These are phyloP conservation scores for Pipistrellus pipistrellus DNA, from an alignment of 2,797 vertebrate species.

Conservation along the genomic window DNA sequence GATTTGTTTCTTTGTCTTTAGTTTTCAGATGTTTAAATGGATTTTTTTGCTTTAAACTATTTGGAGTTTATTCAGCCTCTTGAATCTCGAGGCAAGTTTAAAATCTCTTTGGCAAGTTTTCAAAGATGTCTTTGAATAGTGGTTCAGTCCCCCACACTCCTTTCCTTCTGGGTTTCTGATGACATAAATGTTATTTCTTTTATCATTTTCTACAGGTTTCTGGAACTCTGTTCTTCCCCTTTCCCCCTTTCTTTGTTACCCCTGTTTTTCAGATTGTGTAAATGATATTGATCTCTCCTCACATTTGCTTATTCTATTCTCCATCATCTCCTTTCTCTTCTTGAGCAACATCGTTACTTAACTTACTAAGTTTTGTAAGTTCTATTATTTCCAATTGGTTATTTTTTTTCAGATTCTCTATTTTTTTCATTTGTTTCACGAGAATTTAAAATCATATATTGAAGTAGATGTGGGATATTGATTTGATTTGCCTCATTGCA, in stretches of 20 bases:
- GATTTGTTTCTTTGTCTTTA: constrained; percentile 2
- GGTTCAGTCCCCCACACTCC: not conserved
- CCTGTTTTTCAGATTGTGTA: not conserved
- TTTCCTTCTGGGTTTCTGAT: not conserved
- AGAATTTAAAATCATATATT: constrained; percentile 7
- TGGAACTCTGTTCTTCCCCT: not conserved
- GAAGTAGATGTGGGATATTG: not conserved
- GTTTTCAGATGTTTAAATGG: constrained; percentile 52
- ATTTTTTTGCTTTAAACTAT: constrained; percentile 3
- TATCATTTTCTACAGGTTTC: constrained; percentile 15
- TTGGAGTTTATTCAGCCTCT: constrained; percentile 31
- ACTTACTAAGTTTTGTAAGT: not conserved
- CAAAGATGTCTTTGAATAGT: constrained; percentile 41
- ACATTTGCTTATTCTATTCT: not conserved
- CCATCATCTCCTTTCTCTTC: not conserved
- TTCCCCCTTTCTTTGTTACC: not conserved
- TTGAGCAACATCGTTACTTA: not conserved
- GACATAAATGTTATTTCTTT: not conserved
- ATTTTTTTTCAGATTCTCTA: constrained; percentile 5
- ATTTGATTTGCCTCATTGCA: not conserved
- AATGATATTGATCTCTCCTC: not conserved
- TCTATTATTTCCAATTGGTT: not conserved
- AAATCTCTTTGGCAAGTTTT: not conserved
- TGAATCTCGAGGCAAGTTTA: not conserved
- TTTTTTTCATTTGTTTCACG: constrained; percentile 3